These are phyloP conservation scores for Tigriopus japonicus DNA, from an alignment of 1,140 invertebrate species.

Conservation along the genomic window DNA sequence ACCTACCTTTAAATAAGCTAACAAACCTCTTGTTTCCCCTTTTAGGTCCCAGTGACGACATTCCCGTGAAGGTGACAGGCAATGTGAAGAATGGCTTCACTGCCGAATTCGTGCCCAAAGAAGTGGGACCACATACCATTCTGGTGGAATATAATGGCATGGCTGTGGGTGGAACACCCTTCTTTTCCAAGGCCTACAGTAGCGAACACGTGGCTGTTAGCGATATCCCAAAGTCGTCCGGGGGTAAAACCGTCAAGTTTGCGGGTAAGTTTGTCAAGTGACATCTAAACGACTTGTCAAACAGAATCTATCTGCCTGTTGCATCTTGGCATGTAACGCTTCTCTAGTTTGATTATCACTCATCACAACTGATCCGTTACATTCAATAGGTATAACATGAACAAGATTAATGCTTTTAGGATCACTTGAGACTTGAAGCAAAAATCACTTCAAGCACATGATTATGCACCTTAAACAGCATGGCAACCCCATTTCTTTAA, in stretches of 20 bases:
- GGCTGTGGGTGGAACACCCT: slow-evolving; percentile 72
- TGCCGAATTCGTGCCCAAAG: slow-evolving; percentile 70
- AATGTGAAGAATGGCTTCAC: slow-evolving; percentile 40
- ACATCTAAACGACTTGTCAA: not conserved
- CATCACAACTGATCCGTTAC: not conserved
- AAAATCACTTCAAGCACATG: not conserved
- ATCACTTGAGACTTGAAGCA: no score
- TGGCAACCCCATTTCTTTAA: not conserved
- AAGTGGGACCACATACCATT: slow-evolving; percentile 74
- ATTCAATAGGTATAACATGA: not conserved
- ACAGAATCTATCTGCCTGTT: not conserved
- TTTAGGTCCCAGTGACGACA: slow-evolving; percentile 11
- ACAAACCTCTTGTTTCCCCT: not conserved
- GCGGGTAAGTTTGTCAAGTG: slow-evolving; percentile 24
- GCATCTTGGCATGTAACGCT: not conserved
- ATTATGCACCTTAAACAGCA: not conserved
- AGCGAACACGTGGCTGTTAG: slow-evolving; percentile 35
- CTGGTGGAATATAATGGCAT: slow-evolving; percentile 77
- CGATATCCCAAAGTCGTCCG: slow-evolving; percentile 28
- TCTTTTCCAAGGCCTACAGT: slow-evolving; percentile 80
- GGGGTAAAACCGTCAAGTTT: slow-evolving; percentile 34
- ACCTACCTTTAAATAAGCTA: no score
- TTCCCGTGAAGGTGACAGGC: slow-evolving; percentile 14
- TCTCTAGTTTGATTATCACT: not conserved
- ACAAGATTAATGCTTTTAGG: not conserved